Percentiles rank a stretch among this genome's conserved stretches.
These are phyloP conservation scores for Orthonychiurus folsomi DNA, from an alignment of 2,888 invertebrate species.

Conservation along the genomic window DNA sequence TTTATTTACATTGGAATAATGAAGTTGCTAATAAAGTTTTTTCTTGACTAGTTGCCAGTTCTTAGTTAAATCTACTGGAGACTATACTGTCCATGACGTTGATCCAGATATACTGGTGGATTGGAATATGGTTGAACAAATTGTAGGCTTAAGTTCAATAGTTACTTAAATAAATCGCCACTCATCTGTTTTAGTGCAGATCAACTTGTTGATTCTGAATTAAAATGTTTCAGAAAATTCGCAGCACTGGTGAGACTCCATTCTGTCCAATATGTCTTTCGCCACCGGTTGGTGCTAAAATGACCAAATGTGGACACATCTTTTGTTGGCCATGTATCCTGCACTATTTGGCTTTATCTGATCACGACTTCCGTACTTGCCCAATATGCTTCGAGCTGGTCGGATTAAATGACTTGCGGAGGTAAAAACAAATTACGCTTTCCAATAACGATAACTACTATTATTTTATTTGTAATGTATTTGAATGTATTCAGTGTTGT, in stretches of 20 bases:
- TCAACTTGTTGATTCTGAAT: conserved; percentile 2
- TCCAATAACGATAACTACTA: too few species aligned
- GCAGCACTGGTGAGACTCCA: conserved; percentile 49
- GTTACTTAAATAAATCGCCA: too few species aligned
- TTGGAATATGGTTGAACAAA: conserved; percentile 87
- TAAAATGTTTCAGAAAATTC: conserved; percentile 22
- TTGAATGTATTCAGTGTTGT: too few species aligned
- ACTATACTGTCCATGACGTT: conserved; percentile 65
- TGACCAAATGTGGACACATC: conserved; percentile 88
- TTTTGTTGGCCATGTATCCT: conserved; percentile 94
- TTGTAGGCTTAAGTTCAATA: conserved; percentile 55
- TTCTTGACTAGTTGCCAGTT: conserved; percentile 74
- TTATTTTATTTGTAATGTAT: too few species aligned
- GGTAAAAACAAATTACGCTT: too few species aligned
- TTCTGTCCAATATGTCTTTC: conserved; percentile 89
- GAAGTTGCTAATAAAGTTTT: too few species aligned
- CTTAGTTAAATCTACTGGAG: conserved; percentile 72
- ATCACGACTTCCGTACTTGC: conserved; percentile 72
- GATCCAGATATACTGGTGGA: conserved; percentile 83
- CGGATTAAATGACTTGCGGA: conserved; percentile 65
- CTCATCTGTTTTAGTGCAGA: too few species aligned
- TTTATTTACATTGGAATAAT: background rate
- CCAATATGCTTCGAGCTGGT: conserved; percentile 86
- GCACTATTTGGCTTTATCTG: conserved; percentile 79
- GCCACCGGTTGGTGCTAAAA: conserved; percentile 75